Conservation (phyloP, 2,888 invertebrate genomes). For the Stomorhina lunata region DNA sequence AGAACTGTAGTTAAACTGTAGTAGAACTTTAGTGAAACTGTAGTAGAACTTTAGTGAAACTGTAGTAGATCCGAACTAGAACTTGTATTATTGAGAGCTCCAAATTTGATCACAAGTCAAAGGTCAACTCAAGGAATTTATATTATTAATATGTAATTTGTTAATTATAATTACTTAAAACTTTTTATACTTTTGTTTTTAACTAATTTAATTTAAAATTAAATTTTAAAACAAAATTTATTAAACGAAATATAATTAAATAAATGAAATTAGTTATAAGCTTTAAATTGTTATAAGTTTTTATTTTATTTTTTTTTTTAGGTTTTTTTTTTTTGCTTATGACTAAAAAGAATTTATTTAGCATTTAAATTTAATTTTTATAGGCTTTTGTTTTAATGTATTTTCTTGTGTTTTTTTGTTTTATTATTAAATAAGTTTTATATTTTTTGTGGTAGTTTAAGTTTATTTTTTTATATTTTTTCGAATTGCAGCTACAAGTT, state of each 20-base stretch:
- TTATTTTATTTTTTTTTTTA: slow-evolving; percentile 43
- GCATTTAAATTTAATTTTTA: slow-evolving; percentile 62
- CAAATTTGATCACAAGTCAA: too few species aligned
- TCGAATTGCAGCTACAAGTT: slow-evolving; percentile 66
- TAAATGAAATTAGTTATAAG: not conserved
- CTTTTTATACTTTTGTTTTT: not conserved
- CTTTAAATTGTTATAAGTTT: not conserved
- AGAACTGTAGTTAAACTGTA: too few species aligned
- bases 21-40: too few species aligned
- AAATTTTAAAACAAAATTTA: slow-evolving; percentile 10
- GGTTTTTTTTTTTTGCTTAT: slow-evolving; percentile 45
- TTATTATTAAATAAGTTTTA: slow-evolving; percentile 53
- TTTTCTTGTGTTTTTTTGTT: slow-evolving; percentile 28
- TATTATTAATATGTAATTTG: slow-evolving; percentile 36
- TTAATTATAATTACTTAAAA: slow-evolving; percentile 3
- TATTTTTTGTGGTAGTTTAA: slow-evolving; percentile 61
- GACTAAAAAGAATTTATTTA: slow-evolving; percentile 66
- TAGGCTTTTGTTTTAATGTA: slow-evolving; percentile 49
- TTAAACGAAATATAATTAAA: too few species aligned
- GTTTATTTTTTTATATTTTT: slow-evolving; percentile 54
- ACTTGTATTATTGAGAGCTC: too few species aligned
- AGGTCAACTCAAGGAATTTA: too few species aligned
- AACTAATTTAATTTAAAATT: slow-evolving; percentile 25
- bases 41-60: too few species aligned
- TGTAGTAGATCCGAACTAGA: too few species aligned